Base-by-base conservation (phyloP, 2,113 vertebrate species). In the Ceyx cyanopectus region DNA sequence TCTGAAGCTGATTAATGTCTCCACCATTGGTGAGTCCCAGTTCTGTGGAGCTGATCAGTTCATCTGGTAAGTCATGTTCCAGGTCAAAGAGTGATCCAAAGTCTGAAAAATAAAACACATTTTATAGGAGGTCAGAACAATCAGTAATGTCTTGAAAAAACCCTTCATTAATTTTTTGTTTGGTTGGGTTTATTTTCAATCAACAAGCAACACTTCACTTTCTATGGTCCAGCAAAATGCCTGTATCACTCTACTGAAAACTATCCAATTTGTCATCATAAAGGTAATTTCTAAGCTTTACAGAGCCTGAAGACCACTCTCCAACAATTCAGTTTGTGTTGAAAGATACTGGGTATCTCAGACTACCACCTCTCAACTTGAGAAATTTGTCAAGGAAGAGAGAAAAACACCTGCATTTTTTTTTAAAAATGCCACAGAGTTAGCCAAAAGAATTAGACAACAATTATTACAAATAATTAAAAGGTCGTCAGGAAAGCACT, bases 41-140 rank as follows among this genome's bases (percentile, higher is more conserved):
- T 94, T 99, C 99, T 6, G 98, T 98, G 56, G 99, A 99, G 97
- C 93, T 99, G 97, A 99, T 99, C 94, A 99, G 98, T 97, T 99
- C 99, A 91, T 99, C 99, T 61, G 99, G 99, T 92, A 99, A 98
- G 96, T 99, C 99, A 7, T 99, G 99, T 96, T 99, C 99, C 97
- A 99, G 96, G 96, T 99, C 99, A 94, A 99, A 99, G 5, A 99
- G 97, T 9, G 99, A 99, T 93, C 99, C 98, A 95, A 99, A 99
- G 99, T 99, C 99, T 99, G 96, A 87, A 90, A 95, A 87, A 69
- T 82, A 96, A 96, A 87, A 78, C 41, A 81, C 72, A 82, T 46
- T 72, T 32, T 19, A 17, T 56, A 65, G 81, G 66, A 95, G 26
- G 61, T 73, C 78, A 83, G 45, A 91, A 48, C 12, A 92, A 41